Evolutionary conservation across 2,113 vertebrate genomes (phyloP).

Genomic region (Ovis canadensis): DNA sequence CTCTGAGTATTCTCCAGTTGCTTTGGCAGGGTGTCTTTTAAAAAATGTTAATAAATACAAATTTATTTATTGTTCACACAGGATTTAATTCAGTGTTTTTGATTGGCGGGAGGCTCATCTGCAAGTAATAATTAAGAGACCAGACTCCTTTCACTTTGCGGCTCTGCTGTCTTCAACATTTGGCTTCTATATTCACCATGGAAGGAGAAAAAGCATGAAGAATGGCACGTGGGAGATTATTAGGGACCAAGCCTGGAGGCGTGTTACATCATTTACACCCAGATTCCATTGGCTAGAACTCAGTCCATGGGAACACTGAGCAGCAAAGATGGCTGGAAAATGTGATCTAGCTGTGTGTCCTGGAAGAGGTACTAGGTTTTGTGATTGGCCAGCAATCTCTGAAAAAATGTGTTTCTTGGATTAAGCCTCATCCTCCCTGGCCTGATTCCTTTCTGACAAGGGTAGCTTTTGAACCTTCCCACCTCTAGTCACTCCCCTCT

Average conservation of each 20-base stretch:
- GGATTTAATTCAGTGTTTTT: not conserved
- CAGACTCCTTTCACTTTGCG: not conserved
- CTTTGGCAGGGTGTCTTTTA: not conserved
- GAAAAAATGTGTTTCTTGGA: not conserved
- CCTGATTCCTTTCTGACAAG: not conserved
- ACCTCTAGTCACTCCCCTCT: not conserved
- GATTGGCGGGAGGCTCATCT: not conserved
- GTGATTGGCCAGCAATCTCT: not conserved
- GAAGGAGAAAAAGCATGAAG: not conserved
- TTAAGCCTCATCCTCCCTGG: not conserved
- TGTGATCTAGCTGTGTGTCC: not conserved
- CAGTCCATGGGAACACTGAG: not conserved
- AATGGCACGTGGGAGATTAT: not conserved
- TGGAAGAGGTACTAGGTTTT: not conserved
- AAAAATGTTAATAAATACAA: not conserved
- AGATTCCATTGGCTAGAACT: not conserved
- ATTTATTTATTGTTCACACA: not conserved
- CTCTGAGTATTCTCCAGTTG: not conserved
- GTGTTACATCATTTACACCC: not conserved
- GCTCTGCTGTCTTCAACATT: not conserved
- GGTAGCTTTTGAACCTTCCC: not conserved
- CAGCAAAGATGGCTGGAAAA: not conserved
- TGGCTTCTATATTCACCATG: accelerated
- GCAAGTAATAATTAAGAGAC: not conserved
- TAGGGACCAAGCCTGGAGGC: not conserved